Base-by-base conservation (phyloP, 2,113 vertebrate genomes). In the Calcarius ornatus region DNA sequence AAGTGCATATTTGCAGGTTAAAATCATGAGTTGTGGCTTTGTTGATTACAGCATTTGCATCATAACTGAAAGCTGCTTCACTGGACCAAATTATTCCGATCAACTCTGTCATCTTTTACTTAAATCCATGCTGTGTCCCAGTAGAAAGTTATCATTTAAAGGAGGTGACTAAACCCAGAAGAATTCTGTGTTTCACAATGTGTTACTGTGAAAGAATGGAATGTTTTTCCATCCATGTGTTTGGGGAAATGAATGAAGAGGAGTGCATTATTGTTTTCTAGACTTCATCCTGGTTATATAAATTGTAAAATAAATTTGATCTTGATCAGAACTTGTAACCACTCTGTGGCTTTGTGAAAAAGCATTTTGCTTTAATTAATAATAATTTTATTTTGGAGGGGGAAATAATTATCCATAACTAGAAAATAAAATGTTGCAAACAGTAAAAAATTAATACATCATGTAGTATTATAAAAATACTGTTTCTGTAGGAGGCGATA, bases 371-470 rank as follows among this genome's bases (percentile, higher is more conserved):
- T 53, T 76, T 60, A 47, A 40, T 30, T 54, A 57, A 33, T 27
- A 56, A 51, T 35, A 50, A 28, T 37, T 57, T 22, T 10, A 31
- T 37, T 53, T 66, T 48, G 33, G 17, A 22, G 5, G 4, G 3
- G 18, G 12, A 47, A 81, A 57, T 2, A 1, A 2, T 22, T 54
- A n/a, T 28, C 21, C 66, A 4, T 6, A 85, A 27, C 6, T 23
- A 54, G 47, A 59, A 84, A 90, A 72, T 4, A 68, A 53, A 43
- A 48, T 19, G 9, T 18, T 71, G 1, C 9, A 80, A 71, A 31
- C 3, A 53, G 10, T 35, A 48, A 59, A 37, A 79, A 56, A 12
- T 0, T 3, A 7, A 25, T 4, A 40, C 6, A 7, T 8, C 9
- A 1, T 10, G 5, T 10, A 40, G 0, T 15, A 38, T 5, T 65